Evolutionary conservation across 2,113 vertebrate genomes (phyloP).

Genomic region (Pelusios castaneus): DNA sequence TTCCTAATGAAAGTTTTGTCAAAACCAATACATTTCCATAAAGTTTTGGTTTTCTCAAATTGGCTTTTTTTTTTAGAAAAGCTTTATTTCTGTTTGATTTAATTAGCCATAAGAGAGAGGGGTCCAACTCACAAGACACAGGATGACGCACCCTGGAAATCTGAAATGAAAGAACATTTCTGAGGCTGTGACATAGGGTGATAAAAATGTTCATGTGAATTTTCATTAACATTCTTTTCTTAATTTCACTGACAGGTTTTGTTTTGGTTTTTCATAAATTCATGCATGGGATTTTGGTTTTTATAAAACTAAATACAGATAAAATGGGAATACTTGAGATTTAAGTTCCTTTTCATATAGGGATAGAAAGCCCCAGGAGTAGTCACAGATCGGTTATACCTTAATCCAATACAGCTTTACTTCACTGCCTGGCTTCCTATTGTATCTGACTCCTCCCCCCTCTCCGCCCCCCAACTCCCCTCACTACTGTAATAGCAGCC

Average conservation of each 20-base stretch:
- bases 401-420: neutral
- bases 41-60: neutral
- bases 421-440: slow-evolving; percentile 16
- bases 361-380: slow-evolving; percentile 19
- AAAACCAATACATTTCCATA: neutral
- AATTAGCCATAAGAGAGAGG: neutral
- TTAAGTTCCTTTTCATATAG: slow-evolving; percentile 27
- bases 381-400: slow-evolving; percentile 11
- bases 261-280: neutral
- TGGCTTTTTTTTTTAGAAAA: neutral
- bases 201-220: slow-evolving; percentile 65
- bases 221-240: slow-evolving; percentile 61
- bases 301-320: slow-evolving; percentile 1
- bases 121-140: slow-evolving; percentile 54
- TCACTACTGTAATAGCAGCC: neutral
- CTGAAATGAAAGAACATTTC: slow-evolving; percentile 46
- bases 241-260: slow-evolving; percentile 18
- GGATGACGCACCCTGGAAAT: slow-evolving; percentile 2
- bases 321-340: slow-evolving; percentile 24
- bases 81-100: neutral
- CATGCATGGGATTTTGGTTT: neutral
- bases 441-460: neutral
- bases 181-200: slow-evolving; percentile 62
- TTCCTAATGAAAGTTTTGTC: neutral
- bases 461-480: neutral